phyloP scores from a whole-genome alignment of 2,113 vertebrate species.

The Xenopus laevis region DNA sequence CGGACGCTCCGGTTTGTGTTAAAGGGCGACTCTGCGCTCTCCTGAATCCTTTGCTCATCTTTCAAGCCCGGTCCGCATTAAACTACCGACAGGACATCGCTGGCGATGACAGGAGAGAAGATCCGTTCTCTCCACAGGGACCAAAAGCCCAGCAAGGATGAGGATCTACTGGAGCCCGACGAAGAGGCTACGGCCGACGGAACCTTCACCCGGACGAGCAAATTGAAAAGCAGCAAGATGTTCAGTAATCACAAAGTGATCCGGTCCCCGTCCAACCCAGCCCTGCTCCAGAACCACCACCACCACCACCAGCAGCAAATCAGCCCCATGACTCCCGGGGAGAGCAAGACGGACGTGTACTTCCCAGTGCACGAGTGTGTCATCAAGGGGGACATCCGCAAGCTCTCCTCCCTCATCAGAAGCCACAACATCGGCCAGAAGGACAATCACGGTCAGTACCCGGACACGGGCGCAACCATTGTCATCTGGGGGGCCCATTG shows the following conservation, averaged over 20 bases:
- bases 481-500: no score
- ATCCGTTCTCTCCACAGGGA: constrained; percentile 88
- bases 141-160: constrained; percentile 83
- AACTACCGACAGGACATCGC: constrained; percentile 1
- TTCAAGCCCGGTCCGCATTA: background rate
- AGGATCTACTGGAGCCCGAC: constrained; percentile 81
- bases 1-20: constrained; percentile 1
- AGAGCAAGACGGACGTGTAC: constrained; percentile 50
- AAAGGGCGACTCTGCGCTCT: background rate
- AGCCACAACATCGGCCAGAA: constrained; percentile 94
- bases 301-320: constrained; percentile 65
- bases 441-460: constrained; percentile 84
- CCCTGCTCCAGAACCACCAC: constrained; percentile 55
- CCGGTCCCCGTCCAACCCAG: constrained; percentile 53
- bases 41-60: background rate
- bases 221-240: constrained; percentile 72
- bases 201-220: constrained; percentile 69
- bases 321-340: constrained; percentile 14
- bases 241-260: constrained; percentile 77
- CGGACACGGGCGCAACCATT: no score
- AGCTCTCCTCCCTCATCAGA: constrained; percentile 90
- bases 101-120: constrained; percentile 92
- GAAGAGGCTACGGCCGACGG: constrained; percentile 80
- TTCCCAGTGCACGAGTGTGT: constrained; percentile 96
- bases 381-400: constrained; percentile 89